These are phyloP conservation scores for Pyralis farinalis DNA, from an alignment of 2,888 invertebrate genomes.

Conservation along the genomic window DNA sequence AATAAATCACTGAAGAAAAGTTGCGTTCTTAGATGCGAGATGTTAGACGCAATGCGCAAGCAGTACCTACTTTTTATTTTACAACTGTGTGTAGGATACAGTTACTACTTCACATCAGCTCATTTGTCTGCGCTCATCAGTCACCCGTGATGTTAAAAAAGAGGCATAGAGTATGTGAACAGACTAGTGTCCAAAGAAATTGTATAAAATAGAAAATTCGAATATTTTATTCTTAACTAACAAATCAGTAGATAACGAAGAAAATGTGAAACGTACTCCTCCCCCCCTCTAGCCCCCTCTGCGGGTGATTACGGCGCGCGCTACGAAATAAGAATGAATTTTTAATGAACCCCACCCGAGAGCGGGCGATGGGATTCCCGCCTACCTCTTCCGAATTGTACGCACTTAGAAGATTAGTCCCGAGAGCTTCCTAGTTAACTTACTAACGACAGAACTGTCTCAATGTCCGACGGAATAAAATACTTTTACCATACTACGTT, in stretches of 20 bases:
- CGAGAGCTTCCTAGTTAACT: slow-evolving; percentile 63
- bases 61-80: too few species aligned
- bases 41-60: too few species aligned
- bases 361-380: slow-evolving; percentile 26
- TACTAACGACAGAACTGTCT: slow-evolving; percentile 36
- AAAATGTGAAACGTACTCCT: slow-evolving; percentile 43
- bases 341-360: slow-evolving; percentile 65
- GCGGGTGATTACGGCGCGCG: slow-evolving; percentile 67
- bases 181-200: too few species aligned
- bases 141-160: too few species aligned
- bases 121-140: too few species aligned
- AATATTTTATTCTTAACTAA: slow-evolving; percentile 31
- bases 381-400: slow-evolving; percentile 45
- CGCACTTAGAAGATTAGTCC: slow-evolving; percentile 80
- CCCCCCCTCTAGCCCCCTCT: slow-evolving; percentile 38
- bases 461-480: slow-evolving; percentile 13
- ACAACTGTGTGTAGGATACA: too few species aligned
- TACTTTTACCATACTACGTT: slow-evolving; percentile 2
- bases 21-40: too few species aligned
- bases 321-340: slow-evolving; percentile 79
- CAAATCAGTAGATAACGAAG: slow-evolving; percentile 59
- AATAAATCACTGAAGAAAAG: too few species aligned
- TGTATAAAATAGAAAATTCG: slow-evolving; percentile 17
- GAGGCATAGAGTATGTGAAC: too few species aligned
- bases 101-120: too few species aligned